Percentiles rank a stretch among this genome's conserved stretches.
These are phyloP conservation scores for Danio choprae DNA, from an alignment of 2,797 vertebrate species.

Conservation along the genomic window DNA sequence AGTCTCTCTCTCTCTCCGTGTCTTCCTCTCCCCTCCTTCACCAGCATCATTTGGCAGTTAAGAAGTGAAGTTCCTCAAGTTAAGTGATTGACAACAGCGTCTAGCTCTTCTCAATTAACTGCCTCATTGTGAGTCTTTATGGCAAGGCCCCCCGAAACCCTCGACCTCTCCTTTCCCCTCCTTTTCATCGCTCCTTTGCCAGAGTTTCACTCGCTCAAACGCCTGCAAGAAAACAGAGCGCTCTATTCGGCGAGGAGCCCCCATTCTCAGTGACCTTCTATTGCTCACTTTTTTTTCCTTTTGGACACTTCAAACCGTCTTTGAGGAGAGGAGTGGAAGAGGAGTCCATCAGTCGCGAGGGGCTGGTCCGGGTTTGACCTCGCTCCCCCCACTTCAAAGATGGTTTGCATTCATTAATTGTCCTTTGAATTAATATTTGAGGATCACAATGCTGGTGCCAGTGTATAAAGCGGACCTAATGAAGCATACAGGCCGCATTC, in stretches of 20 bases:
- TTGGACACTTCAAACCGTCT: conserved; percentile 81
- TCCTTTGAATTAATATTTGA: conserved; percentile 99
- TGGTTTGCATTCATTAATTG: conserved; percentile 99
- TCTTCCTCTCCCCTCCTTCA: conserved; percentile 15
- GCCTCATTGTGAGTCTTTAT: conserved; percentile 98
- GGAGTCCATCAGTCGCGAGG: conserved; percentile 97
- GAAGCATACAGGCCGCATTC: conserved; percentile 99
- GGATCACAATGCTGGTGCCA: conserved; percentile 99
- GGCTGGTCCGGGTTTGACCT: conserved; percentile 92
- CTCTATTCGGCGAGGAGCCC: conserved; percentile 85
- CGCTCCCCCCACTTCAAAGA: conserved; percentile 98
- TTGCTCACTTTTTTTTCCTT: conserved; percentile 85
- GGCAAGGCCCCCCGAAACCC: conserved; percentile 63
- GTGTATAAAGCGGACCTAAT: conserved; percentile 99
- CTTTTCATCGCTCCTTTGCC: conserved; percentile 79
- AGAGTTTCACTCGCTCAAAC: conserved; percentile 84
- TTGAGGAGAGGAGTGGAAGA: conserved; percentile 89
- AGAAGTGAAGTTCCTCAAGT: conserved; percentile 75
- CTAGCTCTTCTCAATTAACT: conserved; percentile 99
- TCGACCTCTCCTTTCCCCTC: conserved; percentile 66
- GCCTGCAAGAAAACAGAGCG: conserved; percentile 98
- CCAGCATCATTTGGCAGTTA: conserved; percentile 46
- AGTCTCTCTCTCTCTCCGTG: background rate
- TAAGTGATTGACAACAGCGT: conserved; percentile 99
- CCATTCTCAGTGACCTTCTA: conserved; percentile 99